Percentiles rank a stretch among this genome's conserved stretches.
phyloP scores from a whole-genome alignment of 2,113 vertebrate genomes.

The Cebidichthys violaceus region DNA sequence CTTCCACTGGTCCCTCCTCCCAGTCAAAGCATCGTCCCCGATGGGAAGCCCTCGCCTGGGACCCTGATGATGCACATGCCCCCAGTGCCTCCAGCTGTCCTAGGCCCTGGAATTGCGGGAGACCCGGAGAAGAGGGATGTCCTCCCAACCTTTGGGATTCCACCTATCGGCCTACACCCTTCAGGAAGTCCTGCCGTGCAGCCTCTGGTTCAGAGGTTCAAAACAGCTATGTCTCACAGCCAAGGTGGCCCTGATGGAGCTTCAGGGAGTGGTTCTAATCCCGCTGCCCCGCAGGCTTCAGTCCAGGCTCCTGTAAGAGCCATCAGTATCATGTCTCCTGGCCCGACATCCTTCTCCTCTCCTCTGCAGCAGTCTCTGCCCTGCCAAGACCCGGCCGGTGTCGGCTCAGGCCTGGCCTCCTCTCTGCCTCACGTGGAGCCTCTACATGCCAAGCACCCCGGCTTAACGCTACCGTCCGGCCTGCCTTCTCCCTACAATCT shows the following conservation, averaged over 20 bases:
- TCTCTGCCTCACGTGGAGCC: constrained; percentile 87
- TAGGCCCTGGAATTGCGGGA: constrained; percentile 49
- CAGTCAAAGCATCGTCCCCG: constrained; percentile 71
- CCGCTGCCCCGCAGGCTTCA: constrained; percentile 71
- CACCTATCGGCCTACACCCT: constrained; percentile 80
- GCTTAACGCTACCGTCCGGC: constrained; percentile 85
- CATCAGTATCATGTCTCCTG: constrained; percentile 85
- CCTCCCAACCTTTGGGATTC: constrained; percentile 80
- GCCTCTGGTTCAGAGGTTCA: constrained; percentile 89
- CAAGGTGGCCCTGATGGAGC: constrained; percentile 55
- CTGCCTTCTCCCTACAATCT: constrained; percentile 83
- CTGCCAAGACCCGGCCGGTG: constrained; percentile 77
- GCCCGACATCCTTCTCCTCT: constrained; percentile 76
- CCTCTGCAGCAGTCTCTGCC: constrained; percentile 71
- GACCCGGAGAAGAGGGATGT: constrained; percentile 85
- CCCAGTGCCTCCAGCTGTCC: constrained; percentile 79
- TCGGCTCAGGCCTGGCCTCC: constrained; percentile 77
- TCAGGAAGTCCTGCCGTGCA: constrained; percentile 83
- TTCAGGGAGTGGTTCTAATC: background rate
- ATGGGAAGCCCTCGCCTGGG: constrained; percentile 80
- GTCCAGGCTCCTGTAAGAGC: constrained; percentile 83
- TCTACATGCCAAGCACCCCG: constrained; percentile 84
- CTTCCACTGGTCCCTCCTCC: constrained; percentile 81
- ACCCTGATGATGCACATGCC: constrained; percentile 83
- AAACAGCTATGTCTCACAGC: constrained; percentile 80